A percentile compares a stretch with the other conserved stretches of the same genome.
phyloP scores from a whole-genome alignment of 2,113 vertebrate species.

The Conger conger region DNA sequence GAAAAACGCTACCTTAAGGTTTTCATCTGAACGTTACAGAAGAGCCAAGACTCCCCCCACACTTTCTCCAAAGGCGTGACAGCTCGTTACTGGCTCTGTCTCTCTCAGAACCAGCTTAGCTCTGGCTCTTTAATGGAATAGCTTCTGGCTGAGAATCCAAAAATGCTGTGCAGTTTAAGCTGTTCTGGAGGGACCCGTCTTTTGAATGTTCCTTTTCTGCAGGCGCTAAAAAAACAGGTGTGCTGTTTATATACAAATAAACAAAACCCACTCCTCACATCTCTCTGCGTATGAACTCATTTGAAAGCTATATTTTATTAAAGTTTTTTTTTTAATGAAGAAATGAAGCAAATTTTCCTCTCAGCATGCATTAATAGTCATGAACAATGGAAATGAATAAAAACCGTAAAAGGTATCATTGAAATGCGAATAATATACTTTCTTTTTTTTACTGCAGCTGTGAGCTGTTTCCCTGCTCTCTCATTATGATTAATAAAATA shows the following conservation, averaged over 20 bases:
- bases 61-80: too few species aligned
- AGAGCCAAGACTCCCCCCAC: too few species aligned
- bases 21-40: too few species aligned
- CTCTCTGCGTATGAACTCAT: too few species aligned
- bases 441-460: not conserved
- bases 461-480: not conserved
- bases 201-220: not conserved
- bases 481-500: conserved; percentile 24
- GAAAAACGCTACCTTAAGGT: too few species aligned
- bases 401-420: not conserved
- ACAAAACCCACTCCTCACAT: not conserved
- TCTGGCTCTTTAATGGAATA: not conserved
- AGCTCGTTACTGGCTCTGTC: too few species aligned
- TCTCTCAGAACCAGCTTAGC: not conserved
- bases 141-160: not conserved
- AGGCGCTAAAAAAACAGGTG: not conserved
- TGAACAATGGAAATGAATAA: not conserved
- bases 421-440: not conserved
- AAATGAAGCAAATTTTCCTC: too few species aligned
- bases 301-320: too few species aligned
- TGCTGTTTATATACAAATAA: not conserved
- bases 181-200: not conserved
- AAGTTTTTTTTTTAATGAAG: too few species aligned
- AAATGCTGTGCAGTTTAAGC: not conserved
- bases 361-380: not conserved